Evolutionary conservation across 2,797 vertebrate genomes (phyloP), one percentile per base, ranked within the genome.

Genomic region (Fundulus diaphanus): DNA sequence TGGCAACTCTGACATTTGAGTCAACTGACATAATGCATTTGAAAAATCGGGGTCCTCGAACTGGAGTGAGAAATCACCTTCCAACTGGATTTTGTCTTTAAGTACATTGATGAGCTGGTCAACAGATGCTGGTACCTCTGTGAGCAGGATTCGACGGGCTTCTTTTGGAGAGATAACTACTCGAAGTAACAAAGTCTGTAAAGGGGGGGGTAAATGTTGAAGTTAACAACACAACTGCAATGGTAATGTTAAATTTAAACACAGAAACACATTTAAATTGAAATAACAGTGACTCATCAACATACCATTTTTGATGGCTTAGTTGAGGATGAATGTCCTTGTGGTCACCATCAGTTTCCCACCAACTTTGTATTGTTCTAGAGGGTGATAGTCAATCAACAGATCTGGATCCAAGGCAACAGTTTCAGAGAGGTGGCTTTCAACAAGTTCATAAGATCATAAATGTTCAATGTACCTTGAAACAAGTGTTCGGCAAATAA

Each of bases 401-500:
- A 35, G 18, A 51, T 70, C 48, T 35, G 48, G 48, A 35, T 51
- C 68, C 48, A 63, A 29, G 56, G 27, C 27, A 12, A 29, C 56
- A 68, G 29, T 27, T 7, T 33, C 66, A 27, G 44, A 5, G 27
- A 48, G n/a, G 42, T 48, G n/a, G 46, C 31, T 9, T 52, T 33
- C 46, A 37, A 35, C 31, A 70, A 37, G 68, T 42, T 42, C 42
- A 42, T 42, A 42, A 42, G 42, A 42, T 42, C 42, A 11, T 29
- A 51, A 69, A 51, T 69, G 48, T 69, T 49, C 68, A 49, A 49
- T 68, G 44, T 68, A 68, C 15, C 46, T 31, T 27, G 67, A 69
- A 49, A 11, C 20, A 20, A 69, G 2, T 51, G 18, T 68, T 59
- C 31, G 40, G 40, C 40, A 42, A 65, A 24, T 24, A 22, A 40